phyloP scores from a whole-genome alignment of 35 echinoderm and acorn worm species.

The Eucidaris tribuloides region DNA sequence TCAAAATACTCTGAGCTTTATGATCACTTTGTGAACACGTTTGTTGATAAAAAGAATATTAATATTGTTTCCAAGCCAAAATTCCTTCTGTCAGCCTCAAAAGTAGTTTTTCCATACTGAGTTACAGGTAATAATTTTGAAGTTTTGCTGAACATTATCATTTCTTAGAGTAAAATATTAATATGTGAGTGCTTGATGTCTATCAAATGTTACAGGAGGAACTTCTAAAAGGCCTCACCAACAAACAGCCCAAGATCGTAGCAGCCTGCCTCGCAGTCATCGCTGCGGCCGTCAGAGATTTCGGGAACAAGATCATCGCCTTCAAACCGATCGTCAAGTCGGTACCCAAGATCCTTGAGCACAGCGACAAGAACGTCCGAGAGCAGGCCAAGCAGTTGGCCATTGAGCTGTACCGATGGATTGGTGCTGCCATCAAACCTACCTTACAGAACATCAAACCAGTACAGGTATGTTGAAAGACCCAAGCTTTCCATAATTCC shows the following conservation, averaged over 20 bases:
- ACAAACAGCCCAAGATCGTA: conserved; percentile 95
- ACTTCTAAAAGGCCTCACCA: conserved; percentile 80
- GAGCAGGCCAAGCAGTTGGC: conserved; percentile 86
- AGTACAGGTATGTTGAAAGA: conserved; percentile 89
- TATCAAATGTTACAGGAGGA: conserved; percentile 93
- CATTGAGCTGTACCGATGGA: conserved; percentile 79
- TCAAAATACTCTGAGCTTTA: too few relatives aligned
- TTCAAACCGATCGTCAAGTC: conserved; percentile 84
- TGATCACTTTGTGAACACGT: too few relatives aligned
- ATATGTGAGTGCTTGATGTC: too few relatives aligned
- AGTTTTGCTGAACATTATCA: too few relatives aligned
- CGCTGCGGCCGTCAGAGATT: conserved; percentile 62
- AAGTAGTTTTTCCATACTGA: too few relatives aligned
- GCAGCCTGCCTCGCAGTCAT: conserved; percentile 77
- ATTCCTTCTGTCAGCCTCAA: too few relatives aligned
- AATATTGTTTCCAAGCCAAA: too few relatives aligned
- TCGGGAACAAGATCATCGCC: conserved; percentile 83
- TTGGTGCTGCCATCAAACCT: conserved; percentile 83
- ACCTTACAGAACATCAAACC: conserved; percentile 85
- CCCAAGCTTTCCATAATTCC: too few relatives aligned
- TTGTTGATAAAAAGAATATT: too few relatives aligned
- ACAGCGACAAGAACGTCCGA: conserved; percentile 94
- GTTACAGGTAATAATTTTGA: background rate
- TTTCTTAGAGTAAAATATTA: too few relatives aligned
- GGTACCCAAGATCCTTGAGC: conserved; percentile 72